phyloP scores from a whole-genome alignment of 2,113 vertebrate genomes.

The Psettodes erumei region DNA sequence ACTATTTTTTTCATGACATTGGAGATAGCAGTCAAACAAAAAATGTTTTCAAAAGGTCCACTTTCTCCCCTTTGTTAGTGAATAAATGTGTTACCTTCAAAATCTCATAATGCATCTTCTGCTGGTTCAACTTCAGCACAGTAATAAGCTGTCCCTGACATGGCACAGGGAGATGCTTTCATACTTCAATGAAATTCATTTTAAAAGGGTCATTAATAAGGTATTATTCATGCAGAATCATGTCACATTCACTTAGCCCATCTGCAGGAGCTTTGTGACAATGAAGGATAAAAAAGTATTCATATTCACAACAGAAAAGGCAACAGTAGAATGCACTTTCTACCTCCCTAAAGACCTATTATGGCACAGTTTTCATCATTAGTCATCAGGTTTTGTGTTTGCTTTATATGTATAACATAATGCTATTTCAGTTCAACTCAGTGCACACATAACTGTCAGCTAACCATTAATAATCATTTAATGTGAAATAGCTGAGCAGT shows the following conservation, averaged over 20 bases:
- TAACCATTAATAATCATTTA: slow-evolving; percentile 23
- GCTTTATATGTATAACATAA: slow-evolving; percentile 1
- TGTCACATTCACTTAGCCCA: neutral
- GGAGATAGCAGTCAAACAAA: too few relatives aligned
- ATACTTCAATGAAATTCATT: too few relatives aligned
- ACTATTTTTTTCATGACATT: too few relatives aligned
- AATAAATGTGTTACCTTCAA: too few relatives aligned
- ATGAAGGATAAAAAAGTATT: neutral
- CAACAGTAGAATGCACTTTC: neutral
- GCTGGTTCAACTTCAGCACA: too few relatives aligned
- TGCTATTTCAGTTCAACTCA: neutral
- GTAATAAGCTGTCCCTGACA: too few relatives aligned
- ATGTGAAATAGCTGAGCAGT: slow-evolving; percentile 22
- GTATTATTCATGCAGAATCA: neutral
- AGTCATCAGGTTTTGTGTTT: slow-evolving; percentile 9
- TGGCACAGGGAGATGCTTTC: too few relatives aligned
- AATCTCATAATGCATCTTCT: too few relatives aligned
- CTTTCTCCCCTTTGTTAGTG: too few relatives aligned
- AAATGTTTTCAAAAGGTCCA: too few relatives aligned
- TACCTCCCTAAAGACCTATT: neutral
- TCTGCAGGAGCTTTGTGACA: neutral
- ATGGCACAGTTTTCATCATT: neutral
- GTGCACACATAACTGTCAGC: neutral
- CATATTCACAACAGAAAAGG: neutral
- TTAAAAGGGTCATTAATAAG: neutral